phyloP scores from a whole-genome alignment of 2,797 vertebrate genomes.

The Lemur catta region DNA sequence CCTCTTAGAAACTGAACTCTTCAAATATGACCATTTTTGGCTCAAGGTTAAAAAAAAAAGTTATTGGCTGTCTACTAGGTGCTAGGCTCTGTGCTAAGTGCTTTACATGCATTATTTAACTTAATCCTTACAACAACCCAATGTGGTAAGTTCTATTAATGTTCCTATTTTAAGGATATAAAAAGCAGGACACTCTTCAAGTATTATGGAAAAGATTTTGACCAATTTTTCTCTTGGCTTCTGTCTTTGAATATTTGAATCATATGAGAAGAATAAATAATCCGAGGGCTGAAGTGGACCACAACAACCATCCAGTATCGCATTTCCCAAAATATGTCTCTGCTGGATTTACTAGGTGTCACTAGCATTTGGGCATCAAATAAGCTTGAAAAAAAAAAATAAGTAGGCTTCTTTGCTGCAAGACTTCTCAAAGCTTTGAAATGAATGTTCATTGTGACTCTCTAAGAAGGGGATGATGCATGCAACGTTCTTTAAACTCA shows the following conservation, averaged over 20 bases:
- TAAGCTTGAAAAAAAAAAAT: neutral
- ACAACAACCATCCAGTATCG: neutral
- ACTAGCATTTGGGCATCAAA: neutral
- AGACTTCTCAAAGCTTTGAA: neutral
- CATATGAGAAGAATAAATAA: neutral
- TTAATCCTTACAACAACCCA: slow-evolving; percentile 30
- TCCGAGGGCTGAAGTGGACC: neutral
- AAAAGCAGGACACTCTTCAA: neutral
- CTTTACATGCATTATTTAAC: slow-evolving; percentile 46
- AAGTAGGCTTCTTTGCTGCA: neutral
- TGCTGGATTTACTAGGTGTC: neutral
- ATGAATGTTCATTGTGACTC: neutral
- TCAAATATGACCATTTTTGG: slow-evolving; percentile 34
- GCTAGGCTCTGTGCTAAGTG: slow-evolving; percentile 37
- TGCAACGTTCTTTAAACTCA: neutral
- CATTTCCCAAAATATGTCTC: neutral
- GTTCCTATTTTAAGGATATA: slow-evolving; percentile 27
- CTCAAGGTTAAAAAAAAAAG: neutral
- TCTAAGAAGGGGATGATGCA: neutral
- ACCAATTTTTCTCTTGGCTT: slow-evolving; percentile 33
- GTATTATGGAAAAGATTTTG: neutral
- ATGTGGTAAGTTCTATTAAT: slow-evolving; percentile 9
- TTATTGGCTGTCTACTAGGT: neutral
- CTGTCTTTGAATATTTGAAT: slow-evolving; percentile 34
- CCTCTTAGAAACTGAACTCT: slow-evolving; percentile 32